These are phyloP conservation scores for Crioceris asparagi DNA, from an alignment of 2,888 invertebrate species.

Conservation along the genomic window DNA sequence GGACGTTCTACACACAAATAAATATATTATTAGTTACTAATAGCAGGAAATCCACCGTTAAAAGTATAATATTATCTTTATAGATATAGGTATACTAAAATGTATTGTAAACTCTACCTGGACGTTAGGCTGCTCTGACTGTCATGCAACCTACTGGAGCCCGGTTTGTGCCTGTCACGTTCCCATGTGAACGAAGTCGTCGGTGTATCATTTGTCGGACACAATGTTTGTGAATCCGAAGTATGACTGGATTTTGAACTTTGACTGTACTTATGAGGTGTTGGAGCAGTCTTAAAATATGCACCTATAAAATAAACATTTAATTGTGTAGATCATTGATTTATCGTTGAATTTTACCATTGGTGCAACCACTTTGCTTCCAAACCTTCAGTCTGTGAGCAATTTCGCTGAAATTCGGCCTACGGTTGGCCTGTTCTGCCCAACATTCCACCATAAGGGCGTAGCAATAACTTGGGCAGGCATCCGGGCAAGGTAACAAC, in stretches of 20 bases:
- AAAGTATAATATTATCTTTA: background rate
- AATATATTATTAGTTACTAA: background rate
- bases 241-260: constrained; percentile 32
- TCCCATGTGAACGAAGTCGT: constrained; percentile 24
- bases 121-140: constrained; percentile 37
- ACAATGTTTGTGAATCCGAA: constrained; percentile 27
- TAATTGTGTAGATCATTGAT: background rate
- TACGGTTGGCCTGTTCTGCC: constrained; percentile 83
- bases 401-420: constrained; percentile 90
- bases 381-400: constrained; percentile 70
- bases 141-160: constrained; percentile 31
- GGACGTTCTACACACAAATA: constrained; percentile 18
- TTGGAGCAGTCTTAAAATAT: constrained; percentile 30
- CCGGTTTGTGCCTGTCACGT: constrained; percentile 24
- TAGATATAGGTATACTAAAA: background rate
- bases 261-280: constrained; percentile 26
- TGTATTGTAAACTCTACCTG: constrained; percentile 17
- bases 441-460: constrained; percentile 97
- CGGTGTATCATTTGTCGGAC: constrained; percentile 16
- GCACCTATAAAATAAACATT: constrained; percentile 25
- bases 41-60: background rate
- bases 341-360: constrained; percentile 18
- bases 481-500: constrained; percentile 82
- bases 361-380: constrained; percentile 42
- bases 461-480: constrained; percentile 87